These are phyloP conservation scores for Lerema accius DNA, from an alignment of 1,140 invertebrate genomes.

Conservation along the genomic window DNA sequence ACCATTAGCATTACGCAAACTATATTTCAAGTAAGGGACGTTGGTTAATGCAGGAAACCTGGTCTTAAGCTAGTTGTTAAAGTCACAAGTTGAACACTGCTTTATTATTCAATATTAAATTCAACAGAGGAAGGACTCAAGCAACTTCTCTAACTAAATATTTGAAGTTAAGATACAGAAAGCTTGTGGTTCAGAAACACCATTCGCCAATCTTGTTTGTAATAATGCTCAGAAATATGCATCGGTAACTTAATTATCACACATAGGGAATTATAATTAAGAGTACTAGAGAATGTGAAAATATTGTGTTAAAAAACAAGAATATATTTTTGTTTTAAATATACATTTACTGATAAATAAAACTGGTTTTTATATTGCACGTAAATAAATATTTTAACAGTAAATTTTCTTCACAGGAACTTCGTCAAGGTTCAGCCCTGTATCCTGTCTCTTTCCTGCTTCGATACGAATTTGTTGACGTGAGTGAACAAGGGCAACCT, in stretches of 20 bases:
- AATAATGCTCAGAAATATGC: too few species aligned
- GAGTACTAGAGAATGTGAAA: too few species aligned
- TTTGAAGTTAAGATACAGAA: constrained; percentile 68
- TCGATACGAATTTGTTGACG: constrained; percentile 90
- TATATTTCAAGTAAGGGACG: constrained; percentile 22
- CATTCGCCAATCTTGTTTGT: too few species aligned
- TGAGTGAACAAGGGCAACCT: constrained; percentile 85
- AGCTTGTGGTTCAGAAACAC: constrained; percentile 23
- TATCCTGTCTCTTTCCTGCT: constrained; percentile 90
- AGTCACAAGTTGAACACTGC: constrained; percentile 73
- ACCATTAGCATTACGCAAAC: constrained; percentile 41
- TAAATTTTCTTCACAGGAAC: constrained; percentile 78
- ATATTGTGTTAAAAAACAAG: too few species aligned
- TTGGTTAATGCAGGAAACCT: constrained; percentile 67
- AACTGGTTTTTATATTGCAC: too few species aligned
- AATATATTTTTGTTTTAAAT: too few species aligned
- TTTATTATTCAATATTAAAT: constrained; percentile 82
- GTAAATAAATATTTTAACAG: constrained; percentile 2
- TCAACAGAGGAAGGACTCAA: constrained; percentile 66
- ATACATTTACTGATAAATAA: too few species aligned
- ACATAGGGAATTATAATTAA: too few species aligned
- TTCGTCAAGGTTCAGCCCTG: constrained; percentile 90
- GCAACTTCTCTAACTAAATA: constrained; percentile 77
- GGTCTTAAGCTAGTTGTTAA: constrained; percentile 71
- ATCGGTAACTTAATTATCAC: too few species aligned